phyloP scores from a whole-genome alignment of 1,140 invertebrate genomes.

The Drosophila chauvacae region DNA sequence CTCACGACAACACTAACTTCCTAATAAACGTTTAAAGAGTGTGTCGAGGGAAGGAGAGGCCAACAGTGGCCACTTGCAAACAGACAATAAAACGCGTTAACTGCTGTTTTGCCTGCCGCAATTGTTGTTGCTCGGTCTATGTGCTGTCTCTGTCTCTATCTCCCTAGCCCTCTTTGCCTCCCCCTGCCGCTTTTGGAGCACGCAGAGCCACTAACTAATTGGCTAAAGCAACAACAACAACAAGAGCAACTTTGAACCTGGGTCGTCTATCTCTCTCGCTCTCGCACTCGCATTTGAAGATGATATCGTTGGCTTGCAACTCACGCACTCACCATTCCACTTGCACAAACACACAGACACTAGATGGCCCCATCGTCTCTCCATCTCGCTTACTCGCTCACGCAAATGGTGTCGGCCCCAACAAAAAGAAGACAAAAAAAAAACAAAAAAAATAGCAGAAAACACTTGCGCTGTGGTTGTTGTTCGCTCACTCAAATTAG shows the following conservation, averaged over 20 bases:
- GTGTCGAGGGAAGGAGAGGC: not conserved
- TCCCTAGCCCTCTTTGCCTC: not conserved
- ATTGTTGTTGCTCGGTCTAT: conserved; percentile 54
- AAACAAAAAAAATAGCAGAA: conserved; percentile 20
- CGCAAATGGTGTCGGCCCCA: conserved; percentile 10
- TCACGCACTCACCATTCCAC: conserved; percentile 55
- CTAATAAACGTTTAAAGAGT: conserved; percentile 5
- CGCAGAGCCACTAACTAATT: conserved; percentile 62
- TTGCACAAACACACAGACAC: not conserved
- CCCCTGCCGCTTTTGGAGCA: conserved; percentile 23
- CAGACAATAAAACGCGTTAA: conserved; percentile 82
- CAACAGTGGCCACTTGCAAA: conserved; percentile 53
- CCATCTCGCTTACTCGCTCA: conserved; percentile 9
- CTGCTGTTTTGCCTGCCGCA: conserved; percentile 67
- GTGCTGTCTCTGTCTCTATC: conserved; percentile 3
- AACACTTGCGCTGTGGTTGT: conserved; percentile 40
- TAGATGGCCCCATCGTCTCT: conserved; percentile 16
- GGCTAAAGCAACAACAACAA: conserved; percentile 41
- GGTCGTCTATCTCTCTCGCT: conserved; percentile 16
- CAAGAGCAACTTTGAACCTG: conserved; percentile 15
- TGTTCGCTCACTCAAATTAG: conserved; percentile 57
- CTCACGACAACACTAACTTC: conserved; percentile 7
- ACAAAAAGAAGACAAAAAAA: not conserved
- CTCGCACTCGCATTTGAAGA: conserved; percentile 42
- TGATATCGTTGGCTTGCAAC: conserved; percentile 56